Base-by-base conservation (phyloP, 2,888 invertebrate species). In the Erebia epiphron region DNA sequence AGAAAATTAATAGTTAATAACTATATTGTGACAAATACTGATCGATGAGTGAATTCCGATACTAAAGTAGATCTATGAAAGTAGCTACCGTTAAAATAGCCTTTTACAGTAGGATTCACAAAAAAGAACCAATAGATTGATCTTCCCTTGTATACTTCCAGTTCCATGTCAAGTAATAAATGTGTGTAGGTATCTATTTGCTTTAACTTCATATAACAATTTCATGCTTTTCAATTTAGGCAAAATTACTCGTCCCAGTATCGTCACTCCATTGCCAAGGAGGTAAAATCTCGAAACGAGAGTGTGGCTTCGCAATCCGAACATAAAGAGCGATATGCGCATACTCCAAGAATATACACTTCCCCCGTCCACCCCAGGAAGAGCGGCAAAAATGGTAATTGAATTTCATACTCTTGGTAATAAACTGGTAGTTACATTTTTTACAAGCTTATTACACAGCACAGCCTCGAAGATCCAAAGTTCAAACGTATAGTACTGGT, bases 361-460 rank as follows among this genome's bases (percentile, higher is more conserved):
- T 93, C 94, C 1, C 94, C 94, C 0, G 86, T 92, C 2, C 92
- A 92, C 70, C 86, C 87, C 11, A 86, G 91, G 68, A 94, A 93
- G 74, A 82, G 80, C 18, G 89, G 85, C 73, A 91, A 93, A 70
- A 94, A 92, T 76, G 93, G 93, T 92, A 73, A 83, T 85, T 18
- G 18, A 35, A 10, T 65, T 54, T 35, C 35, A 64, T 64, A 35
- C 35, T 26, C 4, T n/a, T 50, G 13, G 57, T 60, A 41, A 60
- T 58, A 58, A 35, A 60, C 13, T n/a, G 21, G 54, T 1, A 46
- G 10, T 14, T 21, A 21, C 14, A 2, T 14, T 35, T n/a, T 54
- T 65, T 49, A 35, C 13, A 41, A 54, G 26, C 54, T 35, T 26
- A 7, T 35, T 35, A 35, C 35, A 35, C 7, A 35, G 35, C 35